Evolutionary conservation across 2,113 vertebrate species (phyloP).

Genomic region (Chaenocephalus aceratus): DNA sequence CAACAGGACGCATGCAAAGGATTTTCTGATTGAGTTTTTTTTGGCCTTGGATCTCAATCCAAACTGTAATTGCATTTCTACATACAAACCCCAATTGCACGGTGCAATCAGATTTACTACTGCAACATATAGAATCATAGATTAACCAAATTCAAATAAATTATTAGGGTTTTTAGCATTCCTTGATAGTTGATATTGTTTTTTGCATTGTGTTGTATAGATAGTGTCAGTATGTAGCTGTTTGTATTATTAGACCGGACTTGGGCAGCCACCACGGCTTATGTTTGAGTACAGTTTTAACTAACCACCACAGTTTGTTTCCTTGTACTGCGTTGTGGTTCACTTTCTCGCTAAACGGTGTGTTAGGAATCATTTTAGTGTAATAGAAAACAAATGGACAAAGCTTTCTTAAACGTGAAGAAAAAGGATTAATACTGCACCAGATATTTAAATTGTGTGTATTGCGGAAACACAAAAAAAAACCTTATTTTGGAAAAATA

Average conservation of each 20-base stretch:
- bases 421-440: not conserved
- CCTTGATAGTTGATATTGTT: not conserved
- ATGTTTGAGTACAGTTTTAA: not conserved
- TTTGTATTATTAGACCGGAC: not conserved
- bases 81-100: not conserved
- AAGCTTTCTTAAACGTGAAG: not conserved
- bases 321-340: not conserved
- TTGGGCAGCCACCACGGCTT: not conserved
- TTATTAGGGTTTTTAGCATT: not conserved
- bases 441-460: not conserved
- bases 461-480: too few relatives aligned
- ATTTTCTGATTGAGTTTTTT: conserved; percentile 15
- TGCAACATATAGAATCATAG: not conserved
- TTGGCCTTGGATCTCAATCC: conserved; percentile 22
- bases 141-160: not conserved
- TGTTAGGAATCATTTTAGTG: not conserved
- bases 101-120: not conserved
- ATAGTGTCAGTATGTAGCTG: too few relatives aligned
- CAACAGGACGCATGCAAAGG: conserved; percentile 19
- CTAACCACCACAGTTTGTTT: not conserved
- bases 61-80: not conserved
- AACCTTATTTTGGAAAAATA: too few relatives aligned
- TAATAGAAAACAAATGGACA: too few relatives aligned
- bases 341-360: not conserved
- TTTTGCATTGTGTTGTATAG: not conserved